Percentiles rank a stretch among this genome's conserved stretches.
phyloP scores from a whole-genome alignment of 1,140 invertebrate species.

The Drosophila serrata region DNA sequence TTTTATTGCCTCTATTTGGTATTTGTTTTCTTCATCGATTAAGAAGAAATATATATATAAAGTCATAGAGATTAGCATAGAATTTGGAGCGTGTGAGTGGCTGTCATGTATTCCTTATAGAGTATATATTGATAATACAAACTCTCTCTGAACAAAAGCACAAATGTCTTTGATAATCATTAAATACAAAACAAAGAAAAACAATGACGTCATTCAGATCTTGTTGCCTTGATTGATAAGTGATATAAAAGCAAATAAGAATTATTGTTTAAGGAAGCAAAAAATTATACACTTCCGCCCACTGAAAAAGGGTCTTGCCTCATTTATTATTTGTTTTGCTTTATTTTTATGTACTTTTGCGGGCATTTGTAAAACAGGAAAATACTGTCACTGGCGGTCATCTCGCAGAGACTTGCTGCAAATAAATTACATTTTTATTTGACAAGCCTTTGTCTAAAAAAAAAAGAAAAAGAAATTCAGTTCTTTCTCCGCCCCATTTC shows the following conservation, averaged over 20 bases:
- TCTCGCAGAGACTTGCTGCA: conserved; percentile 2
- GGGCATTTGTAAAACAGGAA: conserved; percentile 39
- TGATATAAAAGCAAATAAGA: conserved; percentile 29
- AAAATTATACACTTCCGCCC: conserved; percentile 15
- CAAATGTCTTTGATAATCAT: background rate
- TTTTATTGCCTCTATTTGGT: background rate
- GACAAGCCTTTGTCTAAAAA: conserved; percentile 37
- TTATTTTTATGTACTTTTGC: conserved; percentile 23
- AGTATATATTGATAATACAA: conserved; percentile 3
- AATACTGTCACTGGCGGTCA: conserved; percentile 21
- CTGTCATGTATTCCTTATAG: conserved; percentile 22
- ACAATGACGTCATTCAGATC: conserved; percentile 26
- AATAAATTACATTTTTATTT: conserved; percentile 53
- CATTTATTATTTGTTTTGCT: conserved; percentile 23
- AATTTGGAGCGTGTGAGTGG: conserved; percentile 50
- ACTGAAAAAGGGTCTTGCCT: conserved; percentile 11
- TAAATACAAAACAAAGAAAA: conserved; percentile 6
- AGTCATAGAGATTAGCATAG: conserved; percentile 33
- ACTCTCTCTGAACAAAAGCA: background rate
- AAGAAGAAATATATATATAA: background rate
- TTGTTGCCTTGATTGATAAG: conserved; percentile 46
- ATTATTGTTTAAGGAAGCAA: conserved; percentile 47
- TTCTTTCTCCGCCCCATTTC: conserved; percentile 3
- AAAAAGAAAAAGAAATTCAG: conserved; percentile 23
- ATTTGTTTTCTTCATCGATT: conserved; percentile 33